phyloP scores from a whole-genome alignment of 2,113 vertebrate genomes.

The Helogale parvula region DNA sequence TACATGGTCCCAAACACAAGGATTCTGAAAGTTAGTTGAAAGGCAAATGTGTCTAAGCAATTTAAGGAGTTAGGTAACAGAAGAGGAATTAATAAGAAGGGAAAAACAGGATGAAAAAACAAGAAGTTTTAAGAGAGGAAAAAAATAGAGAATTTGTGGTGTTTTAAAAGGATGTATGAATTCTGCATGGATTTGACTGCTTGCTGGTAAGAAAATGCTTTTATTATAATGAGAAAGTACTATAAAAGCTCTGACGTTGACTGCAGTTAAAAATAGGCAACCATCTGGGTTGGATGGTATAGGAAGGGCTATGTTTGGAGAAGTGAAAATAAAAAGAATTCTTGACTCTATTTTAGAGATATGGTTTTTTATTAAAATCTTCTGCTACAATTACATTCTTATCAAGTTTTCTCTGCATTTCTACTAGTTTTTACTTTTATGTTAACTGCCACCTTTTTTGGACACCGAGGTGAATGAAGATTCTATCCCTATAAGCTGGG shows the following conservation, averaged over 20 bases:
- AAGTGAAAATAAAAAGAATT: slow-evolving; percentile 52
- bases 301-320: slow-evolving; percentile 63
- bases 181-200: slow-evolving; percentile 19
- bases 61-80: neutral
- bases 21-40: neutral
- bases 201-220: slow-evolving; percentile 47
- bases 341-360: slow-evolving; percentile 50
- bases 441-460: neutral
- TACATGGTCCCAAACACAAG: neutral
- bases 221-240: slow-evolving; percentile 67
- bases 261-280: slow-evolving; percentile 71
- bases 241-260: slow-evolving; percentile 64
- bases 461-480: neutral
- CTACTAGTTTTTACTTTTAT: neutral
- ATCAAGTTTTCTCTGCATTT: neutral
- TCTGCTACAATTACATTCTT: slow-evolving; percentile 11
- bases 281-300: slow-evolving; percentile 74
- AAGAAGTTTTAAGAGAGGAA: neutral
- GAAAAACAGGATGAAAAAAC: neutral
- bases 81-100: neutral
- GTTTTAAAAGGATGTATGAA: slow-evolving; percentile 45
- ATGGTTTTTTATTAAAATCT: slow-evolving; percentile 39
- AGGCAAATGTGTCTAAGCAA: neutral
- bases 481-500: neutral
- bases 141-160: neutral